Percentiles rank a stretch among this genome's conserved stretches.
Evolutionary conservation across 2,888 invertebrate genomes (phyloP).

Genomic region (Stegana nigrithorax): DNA sequence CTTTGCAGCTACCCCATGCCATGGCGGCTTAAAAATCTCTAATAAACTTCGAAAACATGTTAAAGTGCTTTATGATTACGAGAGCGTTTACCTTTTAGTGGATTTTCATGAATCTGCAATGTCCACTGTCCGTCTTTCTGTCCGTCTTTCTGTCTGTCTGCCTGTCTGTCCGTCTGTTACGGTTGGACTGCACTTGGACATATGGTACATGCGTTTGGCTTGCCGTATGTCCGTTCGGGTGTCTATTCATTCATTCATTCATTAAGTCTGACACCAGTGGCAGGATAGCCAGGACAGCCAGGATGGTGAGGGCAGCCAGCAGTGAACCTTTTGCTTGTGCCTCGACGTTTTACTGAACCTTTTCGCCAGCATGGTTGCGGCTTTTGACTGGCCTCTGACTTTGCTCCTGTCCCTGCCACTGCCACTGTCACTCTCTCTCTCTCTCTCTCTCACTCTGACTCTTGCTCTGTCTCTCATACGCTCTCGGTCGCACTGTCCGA

Average conservation of each 20-base stretch:
- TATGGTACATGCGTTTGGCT: not conserved
- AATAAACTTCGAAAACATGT: slow-evolving; percentile 57
- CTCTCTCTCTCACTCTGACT: not conserved
- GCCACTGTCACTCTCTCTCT: slow-evolving; percentile 20
- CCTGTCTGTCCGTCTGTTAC: not conserved
- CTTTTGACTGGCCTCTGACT: slow-evolving; percentile 3
- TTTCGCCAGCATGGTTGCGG: not conserved
- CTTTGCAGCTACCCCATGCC: not conserved
- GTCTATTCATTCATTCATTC: not conserved
- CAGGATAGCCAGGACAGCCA: not conserved
- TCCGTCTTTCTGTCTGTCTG: slow-evolving; percentile 1
- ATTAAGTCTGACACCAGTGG: not conserved
- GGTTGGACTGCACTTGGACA: not conserved
- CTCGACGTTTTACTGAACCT: not conserved
- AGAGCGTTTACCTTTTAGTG: slow-evolving; percentile 12
- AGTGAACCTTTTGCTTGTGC: not conserved
- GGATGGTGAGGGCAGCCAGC: not conserved
- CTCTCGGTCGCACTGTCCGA: too few species aligned
- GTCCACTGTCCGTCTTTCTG: slow-evolving; percentile 41
- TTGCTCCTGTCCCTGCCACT: slow-evolving; percentile 25
- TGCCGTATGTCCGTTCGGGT: too few species aligned
- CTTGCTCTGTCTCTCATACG: too few species aligned
- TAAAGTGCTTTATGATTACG: slow-evolving; percentile 58
- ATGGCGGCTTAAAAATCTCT: not conserved
- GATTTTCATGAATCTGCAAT: slow-evolving; percentile 37